Evolutionary conservation across 1,140 invertebrate genomes (phyloP), one percentile per base, ranked within the genome.

Genomic region (Bombus terrestris): DNA sequence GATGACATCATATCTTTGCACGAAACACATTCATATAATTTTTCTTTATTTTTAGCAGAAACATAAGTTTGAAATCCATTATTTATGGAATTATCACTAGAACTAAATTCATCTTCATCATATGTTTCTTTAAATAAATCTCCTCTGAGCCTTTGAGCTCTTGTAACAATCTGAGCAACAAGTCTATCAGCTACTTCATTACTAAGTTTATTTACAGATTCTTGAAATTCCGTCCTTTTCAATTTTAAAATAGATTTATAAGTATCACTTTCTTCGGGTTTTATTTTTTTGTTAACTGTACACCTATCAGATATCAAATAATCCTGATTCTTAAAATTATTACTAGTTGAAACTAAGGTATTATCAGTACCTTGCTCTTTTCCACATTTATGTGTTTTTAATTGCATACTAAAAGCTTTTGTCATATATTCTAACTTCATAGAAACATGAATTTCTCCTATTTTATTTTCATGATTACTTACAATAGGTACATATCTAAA

Each of bases 391-490:
- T 64, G 25, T 80, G 62, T 12, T 72, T 85, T 89, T 13, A 80
- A 72, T 39, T 85, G 88, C 39, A 69, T 87, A 35, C 88, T 89
- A 53, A 69, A 32, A 74, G 18, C 32, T n/a, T 84, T 89, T 22
- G 86, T 59, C 5, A 86, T 77, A 71, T 88, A 88, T 15, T 82
- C 77, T 18, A 95, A 77, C 47, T 92, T 90, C 41, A 95, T 91
- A n/a, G 76, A 81, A 71, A 94, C 88, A 43, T 92, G 91, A 79
- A 95, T 86, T 37, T 94, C 92, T 10, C 94, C 94, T 43, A 94
- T 87, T 87, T 90, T 90, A 18, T 80, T 88, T 68, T 90, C 91
- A 72, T 77, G 89, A 18, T 89, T 83, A 85, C 88, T 93, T 62
- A 92, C 79, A 73, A 94, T 90, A 15, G 93, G 90, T 83, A 93